A percentile compares a stretch with the other conserved stretches of the same genome.
phyloP scores from a whole-genome alignment of 2,888 invertebrate species.

The Eupsilia transversa region DNA sequence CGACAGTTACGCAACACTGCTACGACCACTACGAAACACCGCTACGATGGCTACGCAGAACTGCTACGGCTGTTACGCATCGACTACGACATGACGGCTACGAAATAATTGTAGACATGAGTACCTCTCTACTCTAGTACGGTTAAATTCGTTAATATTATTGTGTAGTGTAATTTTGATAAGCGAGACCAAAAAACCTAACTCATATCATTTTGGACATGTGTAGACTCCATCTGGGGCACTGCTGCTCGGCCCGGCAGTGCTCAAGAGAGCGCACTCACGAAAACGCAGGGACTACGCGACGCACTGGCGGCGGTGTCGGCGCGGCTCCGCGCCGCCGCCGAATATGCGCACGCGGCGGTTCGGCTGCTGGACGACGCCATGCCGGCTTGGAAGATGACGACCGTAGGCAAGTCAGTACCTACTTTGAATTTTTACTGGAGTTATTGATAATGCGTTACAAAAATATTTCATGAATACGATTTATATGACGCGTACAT shows the following conservation, averaged over 20 bases:
- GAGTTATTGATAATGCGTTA: background rate
- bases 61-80: background rate
- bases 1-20: background rate
- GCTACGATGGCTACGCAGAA: background rate
- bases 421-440: slow-evolving; percentile 1
- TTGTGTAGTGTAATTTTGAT: background rate
- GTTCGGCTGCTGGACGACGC: slow-evolving; percentile 82
- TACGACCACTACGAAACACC: background rate
- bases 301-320: slow-evolving; percentile 84
- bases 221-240: slow-evolving; percentile 81
- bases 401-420: slow-evolving; percentile 85
- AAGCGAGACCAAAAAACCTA: background rate
- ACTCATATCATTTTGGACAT: slow-evolving; percentile 1
- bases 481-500: background rate
- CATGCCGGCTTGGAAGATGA: slow-evolving; percentile 86
- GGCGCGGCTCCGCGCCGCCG: slow-evolving; percentile 82
- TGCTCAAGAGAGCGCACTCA: slow-evolving; percentile 76
- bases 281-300: slow-evolving; percentile 79
- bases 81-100: background rate
- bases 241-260: slow-evolving; percentile 77
- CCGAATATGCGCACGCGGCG: slow-evolving; percentile 83
- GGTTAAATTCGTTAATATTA: background rate
- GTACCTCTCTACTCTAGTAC: too few relatives aligned
- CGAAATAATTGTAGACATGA: background rate
- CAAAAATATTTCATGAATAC: background rate